Conservation (phyloP, 2,113 vertebrate genomes). For the Mixornis gularis region DNA sequence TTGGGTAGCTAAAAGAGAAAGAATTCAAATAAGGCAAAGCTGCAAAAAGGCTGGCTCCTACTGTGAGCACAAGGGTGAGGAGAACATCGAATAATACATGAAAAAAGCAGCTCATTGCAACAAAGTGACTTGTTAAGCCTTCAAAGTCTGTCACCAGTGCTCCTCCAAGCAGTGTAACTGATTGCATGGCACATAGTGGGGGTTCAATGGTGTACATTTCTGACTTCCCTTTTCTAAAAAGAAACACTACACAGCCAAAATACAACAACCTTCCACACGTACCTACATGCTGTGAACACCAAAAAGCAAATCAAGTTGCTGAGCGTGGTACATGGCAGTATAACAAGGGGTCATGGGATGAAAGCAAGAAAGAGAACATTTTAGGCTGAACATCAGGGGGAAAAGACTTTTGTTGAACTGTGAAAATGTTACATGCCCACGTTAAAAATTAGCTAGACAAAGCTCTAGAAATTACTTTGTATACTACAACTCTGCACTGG, state of each 20-base stretch:
- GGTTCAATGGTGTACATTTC: background rate
- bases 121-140: slow-evolving; percentile 26
- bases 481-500: background rate
- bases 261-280: background rate
- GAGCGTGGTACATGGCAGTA: background rate
- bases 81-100: slow-evolving; percentile 23
- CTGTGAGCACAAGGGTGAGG: slow-evolving; percentile 3
- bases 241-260: slow-evolving; percentile 10
- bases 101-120: slow-evolving; percentile 26
- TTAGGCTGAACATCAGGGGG: background rate
- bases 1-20: slow-evolving; percentile 41
- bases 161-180: slow-evolving; percentile 36
- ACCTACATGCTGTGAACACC: slow-evolving; percentile 43
- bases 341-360: slow-evolving; percentile 34
- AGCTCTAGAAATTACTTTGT: slow-evolving; percentile 14
- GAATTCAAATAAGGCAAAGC: slow-evolving; percentile 43
- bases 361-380: slow-evolving; percentile 33
- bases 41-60: slow-evolving; percentile 20
- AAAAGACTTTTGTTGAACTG: slow-evolving; percentile 1
- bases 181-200: background rate
- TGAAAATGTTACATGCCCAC: background rate
- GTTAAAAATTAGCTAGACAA: slow-evolving; percentile 56
- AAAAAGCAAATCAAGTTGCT: slow-evolving; percentile 34
- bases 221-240: slow-evolving; percentile 8
- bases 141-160: slow-evolving; percentile 4